These are phyloP conservation scores for Phyllopteryx taeniolatus DNA, from an alignment of 2,113 vertebrate species.

Conservation along the genomic window DNA sequence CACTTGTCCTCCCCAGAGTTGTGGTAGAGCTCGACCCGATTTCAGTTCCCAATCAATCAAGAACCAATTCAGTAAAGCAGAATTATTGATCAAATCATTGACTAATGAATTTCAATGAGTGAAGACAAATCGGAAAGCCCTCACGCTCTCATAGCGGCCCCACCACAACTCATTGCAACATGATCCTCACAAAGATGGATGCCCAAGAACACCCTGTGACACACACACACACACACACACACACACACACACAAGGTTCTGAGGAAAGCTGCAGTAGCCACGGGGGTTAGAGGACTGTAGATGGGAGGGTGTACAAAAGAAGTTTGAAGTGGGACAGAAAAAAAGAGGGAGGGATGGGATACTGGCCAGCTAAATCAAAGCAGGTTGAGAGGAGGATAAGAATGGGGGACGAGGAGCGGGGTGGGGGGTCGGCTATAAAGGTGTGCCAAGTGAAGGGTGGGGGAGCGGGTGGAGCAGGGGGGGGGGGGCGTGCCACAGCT, in stretches of 20 bases:
- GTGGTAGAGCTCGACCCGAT: too few species aligned
- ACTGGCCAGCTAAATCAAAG: constrained; percentile 65
- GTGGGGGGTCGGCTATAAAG: constrained; percentile 53
- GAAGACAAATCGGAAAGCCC: background rate
- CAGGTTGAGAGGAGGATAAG: constrained; percentile 47
- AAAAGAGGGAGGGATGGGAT: constrained; percentile 39
- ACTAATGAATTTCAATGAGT: background rate
- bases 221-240: constrained; percentile 29
- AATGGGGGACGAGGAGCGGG: constrained; percentile 1
- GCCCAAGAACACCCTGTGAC: background rate
- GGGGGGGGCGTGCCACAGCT: constrained; percentile 33
- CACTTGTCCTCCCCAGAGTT: background rate
- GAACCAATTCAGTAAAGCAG: background rate
- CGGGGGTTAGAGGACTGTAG: constrained; percentile 43
- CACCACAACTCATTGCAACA: background rate
- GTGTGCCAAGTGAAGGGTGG: constrained; percentile 50
- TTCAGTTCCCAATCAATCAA: background rate
- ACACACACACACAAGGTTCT: constrained; percentile 13
- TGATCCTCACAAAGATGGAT: background rate
- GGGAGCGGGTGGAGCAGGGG: constrained; percentile 19
- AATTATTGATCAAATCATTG: background rate
- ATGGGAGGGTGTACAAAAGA: constrained; percentile 54
- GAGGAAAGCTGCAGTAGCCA: constrained; percentile 35
- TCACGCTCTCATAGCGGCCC: background rate
- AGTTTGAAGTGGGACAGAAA: constrained; percentile 60